Conservation (phyloP, 2,113 vertebrate species). For the Geothlypis trichas region DNA sequence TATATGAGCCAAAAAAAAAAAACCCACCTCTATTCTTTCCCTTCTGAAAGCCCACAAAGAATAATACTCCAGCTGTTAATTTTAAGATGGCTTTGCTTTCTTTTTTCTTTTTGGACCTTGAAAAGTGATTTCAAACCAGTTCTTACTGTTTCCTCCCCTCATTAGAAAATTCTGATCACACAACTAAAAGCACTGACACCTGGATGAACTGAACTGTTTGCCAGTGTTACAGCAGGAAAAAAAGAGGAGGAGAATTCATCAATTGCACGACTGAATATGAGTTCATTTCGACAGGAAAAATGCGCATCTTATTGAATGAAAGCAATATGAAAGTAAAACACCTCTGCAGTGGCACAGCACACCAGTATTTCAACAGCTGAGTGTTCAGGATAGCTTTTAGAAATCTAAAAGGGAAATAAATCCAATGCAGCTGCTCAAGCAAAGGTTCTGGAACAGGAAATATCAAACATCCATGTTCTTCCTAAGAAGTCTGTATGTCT, state of each 20-base stretch:
- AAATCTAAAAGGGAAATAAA: slow-evolving; percentile 11
- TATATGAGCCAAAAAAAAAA: not conserved
- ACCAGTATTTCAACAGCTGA: slow-evolving; percentile 6
- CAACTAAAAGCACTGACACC: slow-evolving; percentile 44
- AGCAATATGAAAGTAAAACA: slow-evolving; percentile 42
- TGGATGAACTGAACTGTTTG: slow-evolving; percentile 52
- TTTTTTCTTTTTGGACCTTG: slow-evolving; percentile 31
- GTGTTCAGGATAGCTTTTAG: not conserved
- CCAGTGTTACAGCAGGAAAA: slow-evolving; percentile 23
- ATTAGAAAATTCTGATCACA: slow-evolving; percentile 61
- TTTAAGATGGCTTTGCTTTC: slow-evolving; percentile 35
- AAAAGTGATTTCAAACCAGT: slow-evolving; percentile 56
- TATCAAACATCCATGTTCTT: not conserved
- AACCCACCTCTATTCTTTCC: not conserved
- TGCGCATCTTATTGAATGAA: slow-evolving; percentile 57
- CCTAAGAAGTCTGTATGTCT: not conserved
- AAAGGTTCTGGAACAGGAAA: not conserved
- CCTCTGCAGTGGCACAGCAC: slow-evolving; percentile 27
- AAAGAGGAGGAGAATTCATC: slow-evolving; percentile 55
- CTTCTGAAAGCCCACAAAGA: slow-evolving; percentile 39
- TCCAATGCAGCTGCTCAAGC: not conserved
- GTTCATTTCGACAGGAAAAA: slow-evolving; percentile 61
- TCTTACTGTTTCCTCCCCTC: slow-evolving; percentile 37
- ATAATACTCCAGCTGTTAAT: slow-evolving; percentile 60
- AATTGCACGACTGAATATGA: slow-evolving; percentile 44